Percentiles rank a stretch among this genome's conserved stretches.
phyloP scores from a whole-genome alignment of 2,888 invertebrate species.

The Galeruca laticollis region DNA sequence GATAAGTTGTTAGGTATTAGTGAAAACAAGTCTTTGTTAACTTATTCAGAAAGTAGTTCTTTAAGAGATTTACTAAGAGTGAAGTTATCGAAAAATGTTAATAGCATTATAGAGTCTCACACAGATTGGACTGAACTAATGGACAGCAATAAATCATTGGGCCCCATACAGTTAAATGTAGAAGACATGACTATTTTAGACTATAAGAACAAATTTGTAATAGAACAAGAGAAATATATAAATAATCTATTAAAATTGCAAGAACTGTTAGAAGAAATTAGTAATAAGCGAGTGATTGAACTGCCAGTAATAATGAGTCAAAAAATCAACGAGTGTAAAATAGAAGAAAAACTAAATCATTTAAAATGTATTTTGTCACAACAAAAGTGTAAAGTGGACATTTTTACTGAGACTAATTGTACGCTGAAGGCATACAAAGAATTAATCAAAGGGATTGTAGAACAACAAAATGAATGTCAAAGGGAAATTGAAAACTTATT shows the following conservation, averaged over 20 bases:
- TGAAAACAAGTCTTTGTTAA: slow-evolving; percentile 54
- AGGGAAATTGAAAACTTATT: slow-evolving; percentile 62
- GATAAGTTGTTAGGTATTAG: slow-evolving; percentile 40
- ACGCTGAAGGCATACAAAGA: slow-evolving; percentile 65
- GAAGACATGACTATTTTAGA: slow-evolving; percentile 48
- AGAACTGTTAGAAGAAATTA: slow-evolving; percentile 61
- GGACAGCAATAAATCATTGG: slow-evolving; percentile 27
- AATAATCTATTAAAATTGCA: slow-evolving; percentile 57
- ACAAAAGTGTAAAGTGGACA: slow-evolving; percentile 56
- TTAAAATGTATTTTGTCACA: slow-evolving; percentile 59
- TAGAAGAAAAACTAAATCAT: slow-evolving; percentile 61
- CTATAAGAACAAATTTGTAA: slow-evolving; percentile 62
- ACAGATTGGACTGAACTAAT: slow-evolving; percentile 49
- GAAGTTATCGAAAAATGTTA: slow-evolving; percentile 57
- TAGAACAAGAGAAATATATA: slow-evolving; percentile 61
- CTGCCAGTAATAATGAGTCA: slow-evolving; percentile 58
- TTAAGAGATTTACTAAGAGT: slow-evolving; percentile 39
- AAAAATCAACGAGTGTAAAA: slow-evolving; percentile 60
- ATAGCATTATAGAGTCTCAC: slow-evolving; percentile 52
- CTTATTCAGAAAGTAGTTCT: slow-evolving; percentile 58
- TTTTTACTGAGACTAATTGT: slow-evolving; percentile 65
- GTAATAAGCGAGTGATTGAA: slow-evolving; percentile 59
- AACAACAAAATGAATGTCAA: slow-evolving; percentile 60
- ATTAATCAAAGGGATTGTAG: slow-evolving; percentile 62
- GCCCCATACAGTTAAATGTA: slow-evolving; percentile 36